Base-by-base conservation (phyloP, 2,113 vertebrate species). In the Apeltes quadracus region DNA sequence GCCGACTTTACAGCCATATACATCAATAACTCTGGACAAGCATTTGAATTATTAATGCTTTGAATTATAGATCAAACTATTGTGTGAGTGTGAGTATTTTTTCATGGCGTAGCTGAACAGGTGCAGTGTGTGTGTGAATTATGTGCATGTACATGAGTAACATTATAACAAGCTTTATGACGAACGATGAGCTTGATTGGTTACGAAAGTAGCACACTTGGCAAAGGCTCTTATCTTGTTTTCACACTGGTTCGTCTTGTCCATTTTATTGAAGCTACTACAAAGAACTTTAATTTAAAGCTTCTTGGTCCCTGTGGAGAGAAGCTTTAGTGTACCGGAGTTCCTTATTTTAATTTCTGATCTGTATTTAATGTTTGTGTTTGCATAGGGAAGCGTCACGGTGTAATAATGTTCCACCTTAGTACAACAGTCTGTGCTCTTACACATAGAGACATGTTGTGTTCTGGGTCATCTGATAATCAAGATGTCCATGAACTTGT, bases 11-110 rank as follows among this genome's bases (percentile, higher is more conserved):
- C 20, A 65, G 63, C 62, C 59, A 62, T 4, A 58, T 41, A 74
- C 70, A 75, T 75, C 71, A 70, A 68, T 75, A 69, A 69, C 53
- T 75, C 27, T 56, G 51, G 58, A 64, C 69, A 64, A 27, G 43
- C 43, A 23, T 64, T 74, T 79, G 41, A 75, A 75, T 80, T 64
- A 80, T 80, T 80, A 32, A 80, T 59, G 59, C 59, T 64, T 5
- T 70, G 53, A 75, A 69, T 75, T 69, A 75, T 64, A 70, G 65
- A 69, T 62, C 22, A 8, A 10, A n/a, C 46, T 16, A 43, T 43
- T 20, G 32, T 27, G 41, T 39, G 43, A 50, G 54, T 48, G 10
- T 51, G 46, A 6, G 43, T n/a, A 20, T n/a, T 46, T 53, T 46
- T 13, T 23, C 43, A 64, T 36, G 7, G 43, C 6, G 27, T 34